A percentile compares a stretch with the other conserved stretches of the same genome.
Conservation (phyloP, 2,113 vertebrate genomes). For the Ctenomys sociabilis region DNA sequence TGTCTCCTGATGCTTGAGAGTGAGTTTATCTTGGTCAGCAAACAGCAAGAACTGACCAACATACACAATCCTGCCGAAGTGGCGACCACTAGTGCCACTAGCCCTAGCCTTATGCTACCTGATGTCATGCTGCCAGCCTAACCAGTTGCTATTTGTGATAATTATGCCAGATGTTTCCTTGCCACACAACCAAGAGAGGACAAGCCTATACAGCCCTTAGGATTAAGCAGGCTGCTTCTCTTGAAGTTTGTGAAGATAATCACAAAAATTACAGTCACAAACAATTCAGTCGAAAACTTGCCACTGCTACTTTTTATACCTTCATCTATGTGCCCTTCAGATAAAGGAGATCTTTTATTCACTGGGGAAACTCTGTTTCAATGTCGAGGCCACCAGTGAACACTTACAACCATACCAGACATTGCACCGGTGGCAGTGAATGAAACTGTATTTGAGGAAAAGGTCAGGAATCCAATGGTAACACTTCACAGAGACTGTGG, state of each 20-base stretch:
- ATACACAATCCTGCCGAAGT: background rate
- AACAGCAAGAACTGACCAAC: background rate
- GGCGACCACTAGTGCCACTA: background rate
- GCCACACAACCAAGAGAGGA: background rate
- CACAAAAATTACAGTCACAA: slow-evolving; percentile 2
- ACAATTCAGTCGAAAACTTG: slow-evolving; percentile 20
- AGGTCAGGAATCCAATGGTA: background rate
- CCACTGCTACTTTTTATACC: slow-evolving; percentile 7
- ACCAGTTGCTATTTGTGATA: background rate
- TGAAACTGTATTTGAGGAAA: background rate
- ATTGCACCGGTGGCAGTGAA: background rate
- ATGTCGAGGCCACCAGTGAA: slow-evolving; percentile 20
- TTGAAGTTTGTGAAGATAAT: slow-evolving; percentile 35
- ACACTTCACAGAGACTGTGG: background rate
- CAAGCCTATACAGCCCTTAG: background rate
- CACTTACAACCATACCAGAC: background rate
- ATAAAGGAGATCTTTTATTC: slow-evolving; percentile 22
- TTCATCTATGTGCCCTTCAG: background rate
- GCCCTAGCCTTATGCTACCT: slow-evolving; percentile 2
- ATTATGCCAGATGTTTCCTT: background rate
- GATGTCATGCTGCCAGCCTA: slow-evolving; percentile 23
- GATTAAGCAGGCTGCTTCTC: slow-evolving; percentile 42
- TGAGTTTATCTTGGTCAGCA: slow-evolving; percentile 50
- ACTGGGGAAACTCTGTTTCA: slow-evolving; percentile 52
- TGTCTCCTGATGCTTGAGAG: background rate